Base-by-base conservation (phyloP, 2,113 vertebrate genomes). In the Zosterops japonicus region DNA sequence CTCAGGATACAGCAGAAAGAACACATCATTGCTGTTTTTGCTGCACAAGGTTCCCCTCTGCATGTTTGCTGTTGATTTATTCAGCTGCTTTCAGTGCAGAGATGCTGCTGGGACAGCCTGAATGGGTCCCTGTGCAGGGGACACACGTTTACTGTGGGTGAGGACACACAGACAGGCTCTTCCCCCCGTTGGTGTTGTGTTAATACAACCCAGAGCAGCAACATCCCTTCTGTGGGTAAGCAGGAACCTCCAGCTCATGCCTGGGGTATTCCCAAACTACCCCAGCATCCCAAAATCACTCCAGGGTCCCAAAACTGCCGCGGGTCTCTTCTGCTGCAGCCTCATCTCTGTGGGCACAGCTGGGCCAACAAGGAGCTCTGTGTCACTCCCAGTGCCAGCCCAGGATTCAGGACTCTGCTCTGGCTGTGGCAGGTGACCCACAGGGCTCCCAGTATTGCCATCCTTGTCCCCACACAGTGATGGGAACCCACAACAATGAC, bases 141-240 rank as follows among this genome's bases (percentile, higher is more conserved):
- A 27, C 2, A 6, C 2, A 1, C 0, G 6, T 7, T 59, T 4
- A 0, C 8, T 14, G 1, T 5, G 2, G 4, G 11, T 19, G 85
- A 55, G 85, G 64, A 74, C 70, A 36, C 1, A 5, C 3, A 1
- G 64, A 82, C 72, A 14, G 80, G 28, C 56, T 27, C 41, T 35
- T 4, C 19, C n/a, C 24, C 14, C 24, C 42, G 1, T 1, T 2
- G 3, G 6, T 12, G 39, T 4, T 1, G 4, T 55, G 61, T 21
- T 0, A 0, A 31, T 7, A 12, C 60, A 52, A 7, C 29, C 41
- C 3, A 1, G n/a, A 69, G 50, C 72, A 36, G 24, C 56, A 11
- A 28, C 1, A 11, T 2, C 27, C 27, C 7, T 25, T 36, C 60
- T 18, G 24, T 2, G 3, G 46, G 50, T 5, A 35, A 61, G n/a